Evolutionary conservation across 2,888 invertebrate species (phyloP), one percentile per base, ranked within the genome.

Genomic region (Brachylomia viminalis): DNA sequence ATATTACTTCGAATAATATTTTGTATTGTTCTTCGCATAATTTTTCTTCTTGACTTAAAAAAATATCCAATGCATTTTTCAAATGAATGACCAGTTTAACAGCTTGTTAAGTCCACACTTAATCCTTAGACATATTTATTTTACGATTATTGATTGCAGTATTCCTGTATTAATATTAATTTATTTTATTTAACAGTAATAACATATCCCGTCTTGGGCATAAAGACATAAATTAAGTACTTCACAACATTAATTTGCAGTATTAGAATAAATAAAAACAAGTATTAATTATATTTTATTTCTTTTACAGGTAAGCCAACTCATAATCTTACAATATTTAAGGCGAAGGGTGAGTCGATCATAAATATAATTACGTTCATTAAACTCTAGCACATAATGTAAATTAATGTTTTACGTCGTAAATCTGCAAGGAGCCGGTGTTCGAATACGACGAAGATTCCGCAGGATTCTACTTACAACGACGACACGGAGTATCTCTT

Each of bases 401-500:
- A 72, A 71, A 85, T 83, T 82, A 83, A 87, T 85, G 79, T 62
- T 79, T 65, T 62, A 59, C 65, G 76, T 62, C 80, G 74, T 76
- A 79, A 87, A 87, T 84, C 67, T 79, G 61, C 59, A 69, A 56
- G 52, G n/a, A 79, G 67, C 66, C 38, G 76, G 86, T 74, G 81
- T 86, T 79, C 83, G 80, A 79, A 86, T 87, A 90, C 89, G 86
- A 88, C 87, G 89, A 90, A 91, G 92, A 91, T 90, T 87, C 89
- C 90, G 82, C 91, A 89, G 86, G 90, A 91, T 92, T 90, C 91
- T 88, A 83, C 84, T 87, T 89, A 87, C n/a, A 90, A 87, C 83
- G 87, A 82, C 81, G 84, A 82, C 80, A 88, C 80, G 85, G 86
- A 88, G 90, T 91, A 91, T 91, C 86, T 91, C 89, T 92, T 92